Evolutionary conservation across 1,140 invertebrate species (phyloP), one percentile per base, ranked within the genome.

Genomic region (Drosophila albomicans): DNA sequence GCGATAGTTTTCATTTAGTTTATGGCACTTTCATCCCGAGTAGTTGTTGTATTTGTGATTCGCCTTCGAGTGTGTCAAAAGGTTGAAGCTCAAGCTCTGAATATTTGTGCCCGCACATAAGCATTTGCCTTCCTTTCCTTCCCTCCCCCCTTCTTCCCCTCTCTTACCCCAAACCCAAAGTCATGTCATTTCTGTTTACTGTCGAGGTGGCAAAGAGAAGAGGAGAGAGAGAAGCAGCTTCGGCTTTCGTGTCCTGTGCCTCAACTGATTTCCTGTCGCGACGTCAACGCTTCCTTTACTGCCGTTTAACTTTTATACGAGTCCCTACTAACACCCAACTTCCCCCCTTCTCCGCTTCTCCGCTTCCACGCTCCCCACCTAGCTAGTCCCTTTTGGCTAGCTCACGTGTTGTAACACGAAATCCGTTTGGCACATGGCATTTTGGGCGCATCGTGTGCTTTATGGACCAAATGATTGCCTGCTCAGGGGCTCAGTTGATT

Each of bases 381-480:
- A 25, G 20, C 20, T 25, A 25, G 20, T 25, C 20, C 20, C 20
- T 32, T 41, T 11, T 45, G n/a, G 41, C 13, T 16, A 15, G 32
- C 58, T 78, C 64, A 79, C 77, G 77, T 79, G 78, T 56, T 61
- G 70, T 51, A 62, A 72, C 68, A 79, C 76, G 68, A 78, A 75
- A 75, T 74, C 75, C 78, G 78, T 76, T 74, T 76, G 72, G 56
- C 71, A 80, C 77, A 79, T 79, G 78, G 56, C 35, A 68, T 54
- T 57, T 75, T 41, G 59, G 59, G 66, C 72, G 73, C 79, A 81
- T 76, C 78, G 67, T 81, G 74, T 81, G 79, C 79, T 81, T 81
- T 81, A 81, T 81, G 79, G 79, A 81, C 79, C 79, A 81, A 35
- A 81, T 81, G 79, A 81, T 81, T 81, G 75, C 79, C 78, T 76